Evolutionary conservation across 2,797 vertebrate genomes (phyloP), one percentile per base, ranked within the genome.

Genomic region (Sebastes diploproa): DNA sequence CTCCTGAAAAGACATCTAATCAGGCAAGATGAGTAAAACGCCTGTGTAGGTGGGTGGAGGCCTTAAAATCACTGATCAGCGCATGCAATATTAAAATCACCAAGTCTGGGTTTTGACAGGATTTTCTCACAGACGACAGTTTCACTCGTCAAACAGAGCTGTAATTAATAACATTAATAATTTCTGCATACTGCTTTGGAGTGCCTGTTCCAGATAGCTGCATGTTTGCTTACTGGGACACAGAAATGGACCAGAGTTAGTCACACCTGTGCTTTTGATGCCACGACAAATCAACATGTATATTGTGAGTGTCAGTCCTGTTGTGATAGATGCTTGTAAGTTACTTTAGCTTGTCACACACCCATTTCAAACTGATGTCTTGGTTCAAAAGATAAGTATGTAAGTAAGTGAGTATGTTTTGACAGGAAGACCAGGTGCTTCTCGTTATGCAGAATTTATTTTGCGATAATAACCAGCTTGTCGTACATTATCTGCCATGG

Each of bases 401-500:
- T 65, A 38, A 0, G 38, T 42, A 42, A 42, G 25, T 29, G 2
- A 46, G 18, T 66, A 10, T 42, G 25, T 68, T 83, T 69, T 68
- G 72, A 64, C 60, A 61, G 60, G 38, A 62, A 80, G 55, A 71
- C 62, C 50, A 71, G 79, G 75, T 76, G 78, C 58, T 73, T 75
- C 64, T 72, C 20, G 12, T 80, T 84, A 61, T 52, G 85, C 75
- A 62, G 55, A 52, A 32, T 85, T 80, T 83, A 85, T 85, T 81
- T 75, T 12, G 55, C 4, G 14, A 77, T 88, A 85, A 88, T 76
- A 79, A 80, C 46, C 62, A 64, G 71, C 76, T 72, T 59, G 32
- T 66, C 78, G 32, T 84, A 83, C 30, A 80, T 88, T 60, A 72
- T 78, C 66, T 42, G 27, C 30, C 62, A 20, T 64, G 25, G 60